Evolutionary conservation across 2,113 vertebrate species (phyloP).

Genomic region (Ancistrus triradiatus): DNA sequence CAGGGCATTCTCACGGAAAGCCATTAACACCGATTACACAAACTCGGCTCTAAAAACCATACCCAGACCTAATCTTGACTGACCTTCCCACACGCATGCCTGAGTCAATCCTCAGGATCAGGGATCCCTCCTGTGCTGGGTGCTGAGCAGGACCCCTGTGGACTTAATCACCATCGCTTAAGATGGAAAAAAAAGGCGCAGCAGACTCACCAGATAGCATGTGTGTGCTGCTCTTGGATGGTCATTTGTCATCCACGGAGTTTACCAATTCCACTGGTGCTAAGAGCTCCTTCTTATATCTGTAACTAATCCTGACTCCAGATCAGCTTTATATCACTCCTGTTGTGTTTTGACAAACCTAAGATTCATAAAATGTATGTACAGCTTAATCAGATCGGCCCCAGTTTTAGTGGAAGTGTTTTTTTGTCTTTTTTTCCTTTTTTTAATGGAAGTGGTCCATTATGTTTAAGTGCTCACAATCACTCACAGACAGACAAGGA

Average conservation of each 20-base stretch:
- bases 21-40: constrained; percentile 64
- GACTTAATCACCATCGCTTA: constrained; percentile 1
- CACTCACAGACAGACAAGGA: neutral
- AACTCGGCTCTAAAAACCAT: constrained; percentile 53
- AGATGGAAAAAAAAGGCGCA: neutral
- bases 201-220: constrained; percentile 4
- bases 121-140: neutral
- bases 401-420: neutral
- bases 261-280: neutral
- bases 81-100: neutral
- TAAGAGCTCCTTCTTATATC: neutral
- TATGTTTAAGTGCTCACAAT: neutral
- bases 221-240: neutral
- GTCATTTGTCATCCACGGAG: neutral
- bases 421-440: too few relatives aligned
- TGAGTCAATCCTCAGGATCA: constrained; percentile 25
- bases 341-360: neutral
- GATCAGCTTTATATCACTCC: neutral
- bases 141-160: constrained; percentile 21
- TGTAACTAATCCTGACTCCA: neutral
- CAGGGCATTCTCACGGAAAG: constrained; percentile 49
- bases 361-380: neutral
- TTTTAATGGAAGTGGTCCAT: neutral
- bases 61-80: neutral
- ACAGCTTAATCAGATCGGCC: neutral